Percentiles rank a stretch among this genome's conserved stretches.
These are phyloP conservation scores for Pteronotus mesoamericanus DNA, from an alignment of 2,797 vertebrate species.

Conservation along the genomic window DNA sequence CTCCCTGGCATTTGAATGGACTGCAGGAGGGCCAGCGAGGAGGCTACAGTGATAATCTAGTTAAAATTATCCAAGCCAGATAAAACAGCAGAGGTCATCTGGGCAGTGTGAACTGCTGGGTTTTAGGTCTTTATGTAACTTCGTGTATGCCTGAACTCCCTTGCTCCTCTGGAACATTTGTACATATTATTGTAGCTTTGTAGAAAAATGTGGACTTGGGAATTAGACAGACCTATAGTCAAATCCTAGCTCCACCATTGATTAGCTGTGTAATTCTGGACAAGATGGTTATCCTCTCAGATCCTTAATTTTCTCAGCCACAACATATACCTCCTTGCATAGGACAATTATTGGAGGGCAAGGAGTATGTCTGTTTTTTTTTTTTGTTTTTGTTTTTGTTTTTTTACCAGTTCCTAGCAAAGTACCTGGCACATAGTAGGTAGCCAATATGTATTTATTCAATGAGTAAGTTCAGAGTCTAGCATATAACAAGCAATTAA, in stretches of 20 bases:
- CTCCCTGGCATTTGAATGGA: neutral
- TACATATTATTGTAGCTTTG: neutral
- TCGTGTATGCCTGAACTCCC: neutral
- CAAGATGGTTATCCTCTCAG: neutral
- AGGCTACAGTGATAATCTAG: neutral
- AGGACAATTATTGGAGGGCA: neutral
- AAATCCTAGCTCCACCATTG: neutral
- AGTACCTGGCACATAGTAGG: neutral
- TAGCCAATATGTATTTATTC: neutral
- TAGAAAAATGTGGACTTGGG: neutral
- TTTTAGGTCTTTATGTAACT: neutral
- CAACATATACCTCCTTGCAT: neutral
- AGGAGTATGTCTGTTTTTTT: neutral
- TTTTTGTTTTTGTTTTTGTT: no score
- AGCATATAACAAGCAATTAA: neutral
- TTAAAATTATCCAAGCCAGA: neutral
- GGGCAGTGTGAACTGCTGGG: neutral
- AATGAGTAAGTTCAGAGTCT: neutral
- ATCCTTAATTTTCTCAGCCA: neutral
- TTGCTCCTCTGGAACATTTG: neutral
- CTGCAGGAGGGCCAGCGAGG: neutral
- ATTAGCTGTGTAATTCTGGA: neutral
- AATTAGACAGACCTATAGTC: neutral
- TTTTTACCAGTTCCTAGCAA: neutral
- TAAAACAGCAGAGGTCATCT: neutral